Base-by-base conservation (phyloP, 2,113 vertebrate genomes). In the Pontoporia blainvillei region DNA sequence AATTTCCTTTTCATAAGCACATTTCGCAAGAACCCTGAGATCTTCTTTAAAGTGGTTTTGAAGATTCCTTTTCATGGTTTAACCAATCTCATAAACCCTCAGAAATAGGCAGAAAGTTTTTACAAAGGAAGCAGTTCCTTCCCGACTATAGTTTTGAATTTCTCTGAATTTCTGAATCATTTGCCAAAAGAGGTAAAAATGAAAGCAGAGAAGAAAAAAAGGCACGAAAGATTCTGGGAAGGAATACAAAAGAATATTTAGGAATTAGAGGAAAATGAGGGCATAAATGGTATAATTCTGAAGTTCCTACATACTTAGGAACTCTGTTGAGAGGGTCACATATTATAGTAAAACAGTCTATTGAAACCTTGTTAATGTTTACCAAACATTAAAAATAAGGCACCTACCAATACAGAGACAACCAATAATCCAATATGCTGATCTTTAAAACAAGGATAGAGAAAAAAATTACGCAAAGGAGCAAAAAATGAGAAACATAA, bases 121-220 rank as follows among this genome's bases (percentile, higher is more conserved):
- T 76, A 73, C 27, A 93, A 84, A 96, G 36, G 57, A 90, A 9
- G 10, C 1, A 7, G 72, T 66, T 88, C 25, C 69, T 64, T 86
- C 46, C 41, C 25, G 25, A 69, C 29, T 81, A 52, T 9, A 71
- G 59, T 61, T 93, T 25, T 86, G 17, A 86, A 85, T 97, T 92
- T 89, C 54, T 95, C 44, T 41, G n/a, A 85, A 62, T 17, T 81
- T 85, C 64, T 93, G 62, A 85, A 66, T 91, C 72, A 82, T n/a
- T 84, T 95, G 39, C 67, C 76, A 82, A 76, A 92, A 89, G 11
- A 84, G 54, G 79, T 66, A 54, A 67, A 86, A 86, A 52, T 34
- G 23, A 92, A 95, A 92, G 86, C 61, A 75, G n/a, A 96, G 41
- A 85, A 84, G 71, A 46, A 69, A 69, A 46, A 86, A 54, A 82